Evolutionary conservation across 2,888 invertebrate species (phyloP), one percentile per base, ranked within the genome.

Genomic region (Eumacrocentrus americanus): DNA sequence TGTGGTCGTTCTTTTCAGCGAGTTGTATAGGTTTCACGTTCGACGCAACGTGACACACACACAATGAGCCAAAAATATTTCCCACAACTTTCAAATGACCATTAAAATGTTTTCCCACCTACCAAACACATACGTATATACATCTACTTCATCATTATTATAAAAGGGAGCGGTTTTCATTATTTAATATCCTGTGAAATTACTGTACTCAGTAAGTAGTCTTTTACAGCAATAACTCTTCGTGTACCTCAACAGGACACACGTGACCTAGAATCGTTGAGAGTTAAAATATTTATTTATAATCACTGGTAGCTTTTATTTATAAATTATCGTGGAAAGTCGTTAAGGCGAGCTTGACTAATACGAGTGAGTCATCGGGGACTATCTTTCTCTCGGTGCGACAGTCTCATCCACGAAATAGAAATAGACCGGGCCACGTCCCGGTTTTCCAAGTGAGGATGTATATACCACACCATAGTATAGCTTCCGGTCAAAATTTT

Each of bases 341-440:
- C 67, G 68, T 73, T 69, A 64, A 55, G 59, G 52, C 22, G 58
- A 22, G 62, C 58, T 65, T 61, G 63, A 59, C 63, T 65, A 62
- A 62, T 63, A 60, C 48, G 56, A 60, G 57, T 64, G 62, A 61
- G 57, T 63, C 61, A 63, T 61, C 59, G 51, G 16, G 53, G 40
- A 57, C 18, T 44, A 54, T 54, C 44, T 54, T 44, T 44, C 22
- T 18, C 12, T 11, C 7, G n/a, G 20, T 16, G 51, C 60, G 52
- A 59, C 60, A 60, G 55, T 44, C 40, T 25, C 18, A 47, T 70
- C 66, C 63, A 67, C 63, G 70, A 71, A 69, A 70, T 72, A 72
- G 72, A 72, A 72, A 72, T 72, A 72, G 72, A 72, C 68, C 58
- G 64, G 48, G 40, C 54, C 59, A 54, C 40, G 54, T 60, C 54